Percentiles rank a stretch among this genome's conserved stretches.
Evolutionary conservation across 2,797 vertebrate species (phyloP).

Genomic region (Cuculus canorus): DNA sequence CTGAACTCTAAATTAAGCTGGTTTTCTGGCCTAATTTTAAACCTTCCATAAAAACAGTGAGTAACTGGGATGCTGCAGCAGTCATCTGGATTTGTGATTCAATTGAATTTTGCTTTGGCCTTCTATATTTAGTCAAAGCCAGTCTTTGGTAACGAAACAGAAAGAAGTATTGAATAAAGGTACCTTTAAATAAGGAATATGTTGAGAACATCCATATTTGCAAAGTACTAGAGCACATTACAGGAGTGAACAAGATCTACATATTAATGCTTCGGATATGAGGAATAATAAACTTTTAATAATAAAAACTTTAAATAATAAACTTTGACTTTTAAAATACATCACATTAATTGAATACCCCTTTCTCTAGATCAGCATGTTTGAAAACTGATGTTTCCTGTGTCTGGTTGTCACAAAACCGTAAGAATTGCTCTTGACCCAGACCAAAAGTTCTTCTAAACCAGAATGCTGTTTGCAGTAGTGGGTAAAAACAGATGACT

Average conservation of each 20-base stretch:
- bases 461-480: background rate
- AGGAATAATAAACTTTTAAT: background rate
- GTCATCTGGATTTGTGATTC: background rate
- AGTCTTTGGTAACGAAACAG: background rate
- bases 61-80: background rate
- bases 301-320: too few species aligned
- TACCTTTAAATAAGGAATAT: background rate
- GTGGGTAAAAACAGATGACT: background rate
- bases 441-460: background rate
- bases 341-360: background rate
- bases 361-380: background rate
- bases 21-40: background rate
- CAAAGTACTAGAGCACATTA: background rate
- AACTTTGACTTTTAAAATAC: background rate
- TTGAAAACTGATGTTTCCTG: background rate
- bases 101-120: background rate
- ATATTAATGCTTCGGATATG: background rate
- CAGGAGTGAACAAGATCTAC: background rate
- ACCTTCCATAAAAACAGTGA: background rate
- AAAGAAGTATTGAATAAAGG: background rate
- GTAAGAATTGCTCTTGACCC: background rate
- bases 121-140: background rate
- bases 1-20: background rate
- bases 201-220: background rate
- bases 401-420: background rate